These are phyloP conservation scores for Neoascia interrupta DNA, from an alignment of 2,888 invertebrate genomes.

Conservation along the genomic window DNA sequence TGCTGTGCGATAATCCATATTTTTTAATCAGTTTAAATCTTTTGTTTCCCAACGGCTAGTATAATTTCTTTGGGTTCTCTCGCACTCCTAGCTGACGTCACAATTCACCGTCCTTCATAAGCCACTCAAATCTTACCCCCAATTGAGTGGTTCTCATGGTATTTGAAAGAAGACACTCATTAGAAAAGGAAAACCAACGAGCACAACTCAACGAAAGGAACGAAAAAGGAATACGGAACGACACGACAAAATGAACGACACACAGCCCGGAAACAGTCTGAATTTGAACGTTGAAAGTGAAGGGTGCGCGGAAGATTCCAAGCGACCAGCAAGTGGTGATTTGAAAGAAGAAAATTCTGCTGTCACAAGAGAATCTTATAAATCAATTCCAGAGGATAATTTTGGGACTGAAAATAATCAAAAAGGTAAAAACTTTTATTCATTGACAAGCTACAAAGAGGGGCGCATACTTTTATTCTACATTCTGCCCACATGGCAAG, in stretches of 20 bases:
- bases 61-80: background rate
- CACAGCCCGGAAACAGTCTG: conserved; percentile 69
- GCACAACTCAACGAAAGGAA: conserved; percentile 40
- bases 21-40: too few species aligned
- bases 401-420: conserved; percentile 75
- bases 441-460: too few species aligned
- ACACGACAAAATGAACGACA: conserved; percentile 48
- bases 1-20: too few species aligned
- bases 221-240: conserved; percentile 46
- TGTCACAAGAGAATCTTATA: conserved; percentile 79
- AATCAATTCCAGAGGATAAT: conserved; percentile 82
- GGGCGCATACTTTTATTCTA: too few species aligned
- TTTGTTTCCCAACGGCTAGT: conserved; percentile 15
- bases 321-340: background rate
- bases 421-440: conserved; percentile 47
- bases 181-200: conserved; percentile 32
- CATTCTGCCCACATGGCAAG: conserved; percentile 1
- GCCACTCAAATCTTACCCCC: conserved; percentile 16
- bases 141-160: conserved; percentile 35
- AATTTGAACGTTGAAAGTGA: conserved; percentile 70
- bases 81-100: conserved; percentile 22
- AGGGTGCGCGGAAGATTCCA: background rate
- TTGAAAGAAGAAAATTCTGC: conserved; percentile 27
- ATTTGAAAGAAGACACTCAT: conserved; percentile 4
- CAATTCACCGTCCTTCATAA: conserved; percentile 14